Conservation (phyloP, 1,140 invertebrate species). For the Caenorhabditis latens region DNA sequence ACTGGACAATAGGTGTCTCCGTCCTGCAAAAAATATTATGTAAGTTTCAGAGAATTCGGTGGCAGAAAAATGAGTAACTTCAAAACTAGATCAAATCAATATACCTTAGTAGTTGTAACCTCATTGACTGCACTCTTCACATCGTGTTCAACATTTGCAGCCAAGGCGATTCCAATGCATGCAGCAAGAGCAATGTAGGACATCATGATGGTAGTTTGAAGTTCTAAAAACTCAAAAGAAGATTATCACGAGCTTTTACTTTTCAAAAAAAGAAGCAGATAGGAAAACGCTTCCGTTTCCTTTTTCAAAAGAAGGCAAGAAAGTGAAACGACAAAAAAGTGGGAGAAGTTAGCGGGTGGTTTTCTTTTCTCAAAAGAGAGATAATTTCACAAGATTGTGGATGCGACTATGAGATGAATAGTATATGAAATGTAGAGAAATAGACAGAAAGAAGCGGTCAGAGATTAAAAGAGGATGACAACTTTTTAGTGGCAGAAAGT, state of each 20-base stretch:
- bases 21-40: conserved; percentile 50
- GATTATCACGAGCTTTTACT: neutral
- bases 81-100: neutral
- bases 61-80: too few relatives aligned
- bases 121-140: conserved; percentile 58
- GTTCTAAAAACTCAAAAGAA: neutral
- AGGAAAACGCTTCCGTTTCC: neutral
- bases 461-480: conserved; percentile 35
- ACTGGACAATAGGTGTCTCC: conserved; percentile 64
- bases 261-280: neutral
- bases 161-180: conserved; percentile 1
- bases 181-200: neutral
- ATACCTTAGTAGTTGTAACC: conserved; percentile 56
- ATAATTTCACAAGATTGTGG: conserved; percentile 56
- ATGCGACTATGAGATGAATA: neutral
- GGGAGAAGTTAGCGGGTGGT: neutral
- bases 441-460: conserved; percentile 32
- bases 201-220: neutral
- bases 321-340: neutral
- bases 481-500: neutral
- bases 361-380: conserved; percentile 43
- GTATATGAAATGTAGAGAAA: neutral
- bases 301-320: neutral
- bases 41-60: neutral
- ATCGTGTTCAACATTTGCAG: conserved; percentile 36